Conservation (phyloP, 1,140 invertebrate genomes). For the honey bee (Apis mellifera) region Amel_HAv3.1 CM009931.2:4917501-4918000, state of each 20-base stretch:
- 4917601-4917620: not conserved
- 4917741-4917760: not conserved
- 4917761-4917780: not conserved
- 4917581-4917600: not conserved
- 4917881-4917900: not conserved
- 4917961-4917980: not conserved
- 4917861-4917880: no score
- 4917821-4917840: not conserved
- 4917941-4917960: constrained; percentile 1
- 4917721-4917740: not conserved
- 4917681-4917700: not conserved
- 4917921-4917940: no score
- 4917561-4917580: no score
- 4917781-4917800: not conserved
- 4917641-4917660: not conserved
- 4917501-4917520: no score
- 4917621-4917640: not conserved
- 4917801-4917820: not conserved
- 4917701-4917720: not conserved
- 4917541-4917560: no score
- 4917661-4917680: not conserved
- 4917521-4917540: no score
- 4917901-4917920: no score
- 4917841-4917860: not conserved
- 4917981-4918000: not conserved